A percentile compares a stretch with the other conserved stretches of the same genome.
Evolutionary conservation across 2,113 vertebrate genomes (phyloP).

Genomic region (Noturus placidus): DNA sequence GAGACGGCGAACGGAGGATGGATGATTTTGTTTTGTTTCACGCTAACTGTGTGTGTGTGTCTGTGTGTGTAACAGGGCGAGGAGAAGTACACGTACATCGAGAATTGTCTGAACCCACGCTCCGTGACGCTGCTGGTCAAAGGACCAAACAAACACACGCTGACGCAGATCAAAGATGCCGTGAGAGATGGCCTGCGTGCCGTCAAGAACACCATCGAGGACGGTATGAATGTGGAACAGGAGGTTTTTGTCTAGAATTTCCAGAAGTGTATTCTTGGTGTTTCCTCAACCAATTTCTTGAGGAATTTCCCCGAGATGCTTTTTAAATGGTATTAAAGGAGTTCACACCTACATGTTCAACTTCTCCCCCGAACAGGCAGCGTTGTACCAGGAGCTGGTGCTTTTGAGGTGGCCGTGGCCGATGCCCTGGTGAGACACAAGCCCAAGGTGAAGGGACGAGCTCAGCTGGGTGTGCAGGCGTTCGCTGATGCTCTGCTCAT

Average conservation of each 20-base stretch:
- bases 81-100: conserved; percentile 95
- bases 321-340: too few relatives aligned
- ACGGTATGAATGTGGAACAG: conserved; percentile 75
- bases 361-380: conserved; percentile 71
- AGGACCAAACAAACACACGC: conserved; percentile 94
- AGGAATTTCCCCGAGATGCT: too few relatives aligned
- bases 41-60: background rate
- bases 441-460: conserved; percentile 85
- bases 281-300: too few relatives aligned
- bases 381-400: conserved; percentile 87
- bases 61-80: conserved; percentile 78
- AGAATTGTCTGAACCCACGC: conserved; percentile 92
- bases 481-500: conserved; percentile 93
- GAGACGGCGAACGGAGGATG: background rate
- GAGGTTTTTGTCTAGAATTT: background rate
- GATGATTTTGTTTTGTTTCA: background rate
- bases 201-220: conserved; percentile 96
- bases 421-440: conserved; percentile 89
- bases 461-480: conserved; percentile 93
- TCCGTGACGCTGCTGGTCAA: conserved; percentile 92
- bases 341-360: too few relatives aligned
- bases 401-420: conserved; percentile 88
- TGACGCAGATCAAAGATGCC: conserved; percentile 95
- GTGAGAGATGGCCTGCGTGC: conserved; percentile 91
- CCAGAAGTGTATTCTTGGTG: too few relatives aligned